Conservation (phyloP, 2,113 vertebrate species). For the Lampris megalopsis region DNA sequence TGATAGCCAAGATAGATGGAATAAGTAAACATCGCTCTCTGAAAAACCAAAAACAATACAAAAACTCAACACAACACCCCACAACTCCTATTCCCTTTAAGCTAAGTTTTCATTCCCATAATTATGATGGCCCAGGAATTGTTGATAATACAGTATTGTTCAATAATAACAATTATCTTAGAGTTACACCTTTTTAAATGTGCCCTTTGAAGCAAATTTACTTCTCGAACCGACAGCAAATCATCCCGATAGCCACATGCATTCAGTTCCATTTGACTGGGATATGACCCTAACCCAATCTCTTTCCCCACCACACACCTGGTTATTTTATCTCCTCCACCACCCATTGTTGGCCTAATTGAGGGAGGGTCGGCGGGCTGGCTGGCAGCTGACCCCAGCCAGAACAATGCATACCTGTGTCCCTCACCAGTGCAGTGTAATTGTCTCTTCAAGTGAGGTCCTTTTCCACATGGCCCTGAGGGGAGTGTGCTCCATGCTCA, state of each 20-base stretch:
- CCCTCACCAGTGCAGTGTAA: constrained; percentile 72
- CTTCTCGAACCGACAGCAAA: no score
- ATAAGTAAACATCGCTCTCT: background rate
- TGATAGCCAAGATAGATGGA: background rate
- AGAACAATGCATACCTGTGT: constrained; percentile 82
- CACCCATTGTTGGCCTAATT: constrained; percentile 75
- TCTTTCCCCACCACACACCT: constrained; percentile 78
- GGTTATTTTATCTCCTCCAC: constrained; percentile 77
- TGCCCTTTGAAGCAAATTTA: no score
- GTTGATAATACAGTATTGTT: constrained; percentile 15
- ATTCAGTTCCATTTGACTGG: constrained; percentile 65
- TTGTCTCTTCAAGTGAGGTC: constrained; percentile 79
- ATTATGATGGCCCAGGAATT: background rate
- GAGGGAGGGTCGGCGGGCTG: constrained; percentile 55
- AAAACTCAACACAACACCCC: no score
- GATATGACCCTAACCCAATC: constrained; percentile 76
- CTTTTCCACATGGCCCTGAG: constrained; percentile 59
- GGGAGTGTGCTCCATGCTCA: constrained; percentile 61
- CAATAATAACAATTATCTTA: background rate
- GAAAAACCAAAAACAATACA: no score
- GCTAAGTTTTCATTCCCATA: background rate
- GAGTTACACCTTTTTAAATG: background rate
- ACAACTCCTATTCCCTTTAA: no score
- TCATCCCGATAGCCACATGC: constrained; percentile 25
- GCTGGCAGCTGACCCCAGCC: constrained; percentile 75